Conservation (phyloP, 2,113 vertebrate species). For the Phalacrocorax brasilianus region DNA sequence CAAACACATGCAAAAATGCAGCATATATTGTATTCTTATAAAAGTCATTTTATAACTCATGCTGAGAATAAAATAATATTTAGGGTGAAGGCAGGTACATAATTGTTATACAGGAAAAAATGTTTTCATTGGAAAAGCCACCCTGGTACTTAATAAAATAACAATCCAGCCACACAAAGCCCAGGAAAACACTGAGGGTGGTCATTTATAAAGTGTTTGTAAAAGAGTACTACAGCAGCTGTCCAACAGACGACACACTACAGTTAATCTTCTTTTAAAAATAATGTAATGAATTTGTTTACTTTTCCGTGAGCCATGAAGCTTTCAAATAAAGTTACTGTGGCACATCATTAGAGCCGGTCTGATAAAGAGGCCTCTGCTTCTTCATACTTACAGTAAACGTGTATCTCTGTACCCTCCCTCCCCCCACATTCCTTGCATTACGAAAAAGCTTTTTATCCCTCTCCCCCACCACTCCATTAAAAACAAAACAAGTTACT, state of each 20-base stretch:
- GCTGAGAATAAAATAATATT: conserved; percentile 10
- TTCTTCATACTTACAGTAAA: conserved; percentile 28
- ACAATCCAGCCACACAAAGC: conserved; percentile 29
- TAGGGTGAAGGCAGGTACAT: neutral
- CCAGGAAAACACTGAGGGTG: conserved; percentile 45
- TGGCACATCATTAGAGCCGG: conserved; percentile 41
- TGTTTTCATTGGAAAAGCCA: conserved; percentile 27
- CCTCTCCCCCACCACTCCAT: neutral
- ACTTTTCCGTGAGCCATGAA: conserved; percentile 49
- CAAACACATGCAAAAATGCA: neutral
- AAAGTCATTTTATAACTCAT: neutral
- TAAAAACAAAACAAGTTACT: conserved; percentile 26
- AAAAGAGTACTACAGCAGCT: conserved; percentile 59
- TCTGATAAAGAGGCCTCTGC: conserved; percentile 54
- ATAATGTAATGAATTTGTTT: conserved; percentile 68
- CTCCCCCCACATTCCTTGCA: conserved; percentile 5
- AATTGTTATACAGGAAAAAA: neutral
- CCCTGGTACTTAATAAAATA: conserved; percentile 37
- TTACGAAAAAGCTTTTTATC: conserved; percentile 61
- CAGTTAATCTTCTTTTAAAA: conserved; percentile 66
- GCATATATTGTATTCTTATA: neutral
- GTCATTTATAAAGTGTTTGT: conserved; percentile 60
- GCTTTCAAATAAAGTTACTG: conserved; percentile 64
- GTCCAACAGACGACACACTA: conserved; percentile 53
- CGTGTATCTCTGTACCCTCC: neutral